phyloP scores from a whole-genome alignment of 2,797 vertebrate genomes.

The Pangasius macronema region DNA sequence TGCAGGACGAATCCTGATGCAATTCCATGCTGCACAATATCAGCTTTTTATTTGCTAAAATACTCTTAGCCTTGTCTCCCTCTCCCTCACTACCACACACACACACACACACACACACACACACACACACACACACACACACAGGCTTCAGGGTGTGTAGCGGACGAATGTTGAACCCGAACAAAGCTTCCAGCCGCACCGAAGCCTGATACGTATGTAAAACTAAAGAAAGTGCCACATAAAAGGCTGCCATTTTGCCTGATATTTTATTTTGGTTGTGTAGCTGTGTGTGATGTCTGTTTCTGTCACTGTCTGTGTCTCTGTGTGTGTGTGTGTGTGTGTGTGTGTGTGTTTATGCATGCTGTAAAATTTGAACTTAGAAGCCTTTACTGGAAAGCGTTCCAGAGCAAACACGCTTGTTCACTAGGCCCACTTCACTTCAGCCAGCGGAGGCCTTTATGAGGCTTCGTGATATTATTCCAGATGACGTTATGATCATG shows the following conservation, averaged over 20 bases:
- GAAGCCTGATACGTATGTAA: background rate
- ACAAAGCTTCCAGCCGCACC: background rate
- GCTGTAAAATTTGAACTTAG: background rate
- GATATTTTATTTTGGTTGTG: conserved; percentile 4
- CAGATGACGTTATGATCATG: background rate
- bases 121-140: background rate
- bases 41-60: conserved; percentile 19
- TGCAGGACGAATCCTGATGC: conserved; percentile 3
- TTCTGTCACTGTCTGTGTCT: background rate
- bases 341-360: background rate
- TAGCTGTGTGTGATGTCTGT: background rate
- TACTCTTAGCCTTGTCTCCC: background rate
- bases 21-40: conserved; percentile 6
- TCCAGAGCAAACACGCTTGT: background rate
- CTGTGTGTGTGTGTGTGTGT: background rate
- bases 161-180: background rate
- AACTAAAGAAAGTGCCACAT: background rate
- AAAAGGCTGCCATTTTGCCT: background rate
- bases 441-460: background rate
- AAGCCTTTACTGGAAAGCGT: background rate
- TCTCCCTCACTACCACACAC: background rate
- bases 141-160: background rate
- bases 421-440: background rate
- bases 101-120: background rate
- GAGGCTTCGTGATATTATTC: background rate